Evolutionary conservation across 2,888 invertebrate genomes (phyloP), one percentile per base, ranked within the genome.

Genomic region (Diadegma fenestrale): DNA sequence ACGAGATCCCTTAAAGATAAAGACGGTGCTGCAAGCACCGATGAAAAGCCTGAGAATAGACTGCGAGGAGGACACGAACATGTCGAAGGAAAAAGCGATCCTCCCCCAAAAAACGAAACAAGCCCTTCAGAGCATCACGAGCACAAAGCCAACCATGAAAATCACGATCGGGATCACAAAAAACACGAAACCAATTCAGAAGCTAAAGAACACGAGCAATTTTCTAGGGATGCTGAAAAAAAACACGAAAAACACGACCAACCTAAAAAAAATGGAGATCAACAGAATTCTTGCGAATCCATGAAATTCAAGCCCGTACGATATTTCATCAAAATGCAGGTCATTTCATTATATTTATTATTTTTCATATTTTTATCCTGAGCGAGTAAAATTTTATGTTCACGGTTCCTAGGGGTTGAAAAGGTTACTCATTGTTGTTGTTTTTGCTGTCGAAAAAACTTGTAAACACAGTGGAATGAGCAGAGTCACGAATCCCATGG

Each of bases 291-390:
- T 63, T 51, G 71, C 7, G 37, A 48, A 10, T 41, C 51, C 37
- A 43, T 64, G 12, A 45, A 48, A 64, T 68, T 22, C 12, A 83
- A 75, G 37, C 58, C 63, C 17, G 48, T 78, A 33, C 73, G 54
- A 48, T 85, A 79, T 41, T 66, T 64, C 54, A 82, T 85, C 17
- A 85, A 85, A 30, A 82, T 82, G 79, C 85, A 85, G 85, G 85
- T 85, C n/a, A n/a, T n/a, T n/a, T n/a, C n/a, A 51, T 58, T 66
- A 37, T 22, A 17, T 0, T 26, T 17, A n/a, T 19, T 33, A 19
- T n/a, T 5, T 12, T 22, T 51, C 12, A 2, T 5, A 48, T 37
- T 37, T 37, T 37, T 37, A 37, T 37, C 8, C 1, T 1, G 10
- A 37, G 37, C 6, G 2, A 30, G 30, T 30, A 30, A 33, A 33